Percentiles rank a stretch among this genome's conserved stretches.
Conservation (phyloP, 2,113 vertebrate genomes). For the Phycodurus eques region DNA sequence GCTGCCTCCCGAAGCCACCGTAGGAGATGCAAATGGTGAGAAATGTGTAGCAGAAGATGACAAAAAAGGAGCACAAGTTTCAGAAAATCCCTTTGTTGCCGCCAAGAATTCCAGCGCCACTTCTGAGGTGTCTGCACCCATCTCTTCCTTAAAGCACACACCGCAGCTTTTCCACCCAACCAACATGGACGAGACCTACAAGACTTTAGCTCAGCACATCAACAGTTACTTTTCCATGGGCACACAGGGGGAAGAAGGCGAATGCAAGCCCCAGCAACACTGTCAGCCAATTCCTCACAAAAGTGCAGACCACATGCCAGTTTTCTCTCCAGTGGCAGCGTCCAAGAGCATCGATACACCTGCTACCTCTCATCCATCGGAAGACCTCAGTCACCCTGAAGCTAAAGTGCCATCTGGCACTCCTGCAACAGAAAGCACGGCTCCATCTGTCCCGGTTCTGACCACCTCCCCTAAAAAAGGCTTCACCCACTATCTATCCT, state of each 20-base stretch:
- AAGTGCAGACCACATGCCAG: slow-evolving; percentile 28
- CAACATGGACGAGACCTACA: slow-evolving; percentile 89
- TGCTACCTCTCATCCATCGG: slow-evolving; percentile 14
- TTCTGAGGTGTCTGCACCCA: background rate
- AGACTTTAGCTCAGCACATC: slow-evolving; percentile 83
- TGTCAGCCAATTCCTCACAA: slow-evolving; percentile 15
- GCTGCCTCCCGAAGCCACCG: slow-evolving; percentile 6
- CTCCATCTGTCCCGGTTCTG: slow-evolving; percentile 21
- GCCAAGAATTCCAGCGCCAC: slow-evolving; percentile 21
- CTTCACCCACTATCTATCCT: slow-evolving; percentile 85
- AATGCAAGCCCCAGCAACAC: slow-evolving; percentile 27
- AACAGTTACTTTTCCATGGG: slow-evolving; percentile 81
- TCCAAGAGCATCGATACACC: slow-evolving; percentile 30
- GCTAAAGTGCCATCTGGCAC: slow-evolving; percentile 5
- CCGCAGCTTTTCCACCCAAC: slow-evolving; percentile 79
- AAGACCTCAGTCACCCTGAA: slow-evolving; percentile 10
- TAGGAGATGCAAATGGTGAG: slow-evolving; percentile 17
- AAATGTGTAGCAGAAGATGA: slow-evolving; percentile 4
- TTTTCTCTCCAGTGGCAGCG: slow-evolving; percentile 48
- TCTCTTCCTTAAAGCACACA: slow-evolving; percentile 50
- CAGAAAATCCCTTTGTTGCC: slow-evolving; percentile 48
- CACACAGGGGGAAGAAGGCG: slow-evolving; percentile 60
- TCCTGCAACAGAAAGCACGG: slow-evolving; percentile 8
- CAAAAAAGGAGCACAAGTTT: background rate
- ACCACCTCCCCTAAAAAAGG: slow-evolving; percentile 79